These are phyloP conservation scores for Barnardius zonarius DNA, from an alignment of 2,113 vertebrate genomes.

Conservation along the genomic window DNA sequence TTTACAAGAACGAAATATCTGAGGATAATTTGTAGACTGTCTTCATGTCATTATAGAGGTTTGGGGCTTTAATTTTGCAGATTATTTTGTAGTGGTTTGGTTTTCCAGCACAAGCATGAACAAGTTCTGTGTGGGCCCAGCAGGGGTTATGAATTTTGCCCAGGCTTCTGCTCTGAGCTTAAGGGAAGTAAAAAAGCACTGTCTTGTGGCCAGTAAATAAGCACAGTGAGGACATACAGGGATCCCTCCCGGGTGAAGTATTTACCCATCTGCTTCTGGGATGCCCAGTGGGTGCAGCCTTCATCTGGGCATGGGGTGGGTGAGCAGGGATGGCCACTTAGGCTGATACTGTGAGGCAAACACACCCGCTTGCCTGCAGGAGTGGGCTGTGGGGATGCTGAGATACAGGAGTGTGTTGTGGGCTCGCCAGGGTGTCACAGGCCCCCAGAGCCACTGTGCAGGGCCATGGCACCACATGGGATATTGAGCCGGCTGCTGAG, in stretches of 20 bases:
- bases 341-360: background rate
- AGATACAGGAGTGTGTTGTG: background rate
- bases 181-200: background rate
- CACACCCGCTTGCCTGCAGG: background rate
- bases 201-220: background rate
- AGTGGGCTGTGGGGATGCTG: accelerated
- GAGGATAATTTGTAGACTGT: background rate
- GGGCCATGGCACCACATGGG: accelerated
- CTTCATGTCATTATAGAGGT: background rate
- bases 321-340: background rate
- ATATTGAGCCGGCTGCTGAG: background rate
- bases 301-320: background rate
- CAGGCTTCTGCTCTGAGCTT: background rate
- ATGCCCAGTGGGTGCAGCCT: background rate
- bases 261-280: background rate
- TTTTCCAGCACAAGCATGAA: background rate
- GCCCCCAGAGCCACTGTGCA: background rate
- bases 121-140: background rate
- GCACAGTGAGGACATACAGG: background rate
- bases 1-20: background rate
- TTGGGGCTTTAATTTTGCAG: background rate
- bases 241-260: too few relatives aligned
- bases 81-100: background rate
- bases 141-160: background rate
- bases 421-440: background rate